These are phyloP conservation scores for Ardeotis arabs DNA, from an alignment of 2,113 vertebrate genomes.

Conservation along the genomic window DNA sequence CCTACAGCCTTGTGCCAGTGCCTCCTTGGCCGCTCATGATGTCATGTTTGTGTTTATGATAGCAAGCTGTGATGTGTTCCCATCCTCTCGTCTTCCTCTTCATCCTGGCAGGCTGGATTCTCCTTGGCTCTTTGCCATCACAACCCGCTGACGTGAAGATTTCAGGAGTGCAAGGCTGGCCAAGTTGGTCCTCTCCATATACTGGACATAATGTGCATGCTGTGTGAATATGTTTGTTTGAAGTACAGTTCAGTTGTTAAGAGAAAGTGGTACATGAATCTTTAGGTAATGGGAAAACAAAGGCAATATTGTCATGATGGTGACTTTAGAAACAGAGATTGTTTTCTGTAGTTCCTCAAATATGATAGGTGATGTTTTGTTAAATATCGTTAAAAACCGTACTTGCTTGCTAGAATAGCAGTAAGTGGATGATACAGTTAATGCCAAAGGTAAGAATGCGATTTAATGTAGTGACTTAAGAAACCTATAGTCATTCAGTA, in stretches of 20 bases:
- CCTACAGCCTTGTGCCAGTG: not conserved
- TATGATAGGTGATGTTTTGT: not conserved
- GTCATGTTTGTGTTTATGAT: not conserved
- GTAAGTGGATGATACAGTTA: not conserved
- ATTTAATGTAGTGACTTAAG: not conserved
- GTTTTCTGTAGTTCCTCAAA: not conserved
- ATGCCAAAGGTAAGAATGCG: not conserved
- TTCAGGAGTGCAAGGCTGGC: not conserved
- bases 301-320: not conserved
- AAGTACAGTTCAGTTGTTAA: not conserved
- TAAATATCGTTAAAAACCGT: not conserved
- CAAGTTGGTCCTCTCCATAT: not conserved
- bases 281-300: not conserved
- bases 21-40: not conserved
- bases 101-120: not conserved
- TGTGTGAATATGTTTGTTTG: not conserved
- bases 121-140: not conserved
- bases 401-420: not conserved
- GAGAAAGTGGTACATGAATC: not conserved
- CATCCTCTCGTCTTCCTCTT: not conserved
- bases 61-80: fast-evolving
- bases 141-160: fast-evolving
- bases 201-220: not conserved
- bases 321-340: not conserved
- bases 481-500: not conserved